Evolutionary conservation across 1,140 invertebrate species (phyloP), one percentile per base, ranked within the genome.

Genomic region (Drosophila lowei): DNA sequence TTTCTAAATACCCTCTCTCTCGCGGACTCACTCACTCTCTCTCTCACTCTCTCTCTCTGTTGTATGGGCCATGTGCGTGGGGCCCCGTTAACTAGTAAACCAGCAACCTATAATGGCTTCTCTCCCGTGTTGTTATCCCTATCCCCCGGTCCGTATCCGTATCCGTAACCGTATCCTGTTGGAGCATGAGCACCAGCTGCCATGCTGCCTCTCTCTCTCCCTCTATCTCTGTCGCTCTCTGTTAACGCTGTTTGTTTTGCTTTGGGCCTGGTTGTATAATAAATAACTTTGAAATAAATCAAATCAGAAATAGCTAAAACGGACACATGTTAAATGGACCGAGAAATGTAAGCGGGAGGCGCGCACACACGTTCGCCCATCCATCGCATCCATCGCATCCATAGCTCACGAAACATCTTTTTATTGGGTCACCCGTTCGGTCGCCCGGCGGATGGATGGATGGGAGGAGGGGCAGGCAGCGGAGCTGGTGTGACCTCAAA

Each of bases 281-380:
- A 79, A 79, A 79, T 79, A 79, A 79, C 55, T 78, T 58, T 77
- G 67, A 74, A 70, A 79, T 79, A 77, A 77, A 80, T 80, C 78
- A 72, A 48, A 67, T 57, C 76, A 52, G 57, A 66, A 61, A 43
- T 57, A 53, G 42, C 30, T 50, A 25, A 15, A 47, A 58, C 30
- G 57, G 67, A 72, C 50, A 58, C 59, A 60, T 65, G 81, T 81
- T 85, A 86, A 85, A 85, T 85, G 81, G 81, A 70, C 64, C 83
- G 70, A 49, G 62, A 81, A 85, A 85, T 86, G 81, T 85, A 59
- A 86, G 77, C 77, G 77, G 55, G 66, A 65, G 64, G 50, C 66
- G 73, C 58, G 11, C 11, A 38, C 34, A 38, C 34, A 38, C 34
- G 11, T 38, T 38, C 34, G 8, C 30, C 30, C 34, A 38, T 38